Base-by-base conservation (phyloP, 1,140 invertebrate genomes). In the Drosophila navojoa region DNA sequence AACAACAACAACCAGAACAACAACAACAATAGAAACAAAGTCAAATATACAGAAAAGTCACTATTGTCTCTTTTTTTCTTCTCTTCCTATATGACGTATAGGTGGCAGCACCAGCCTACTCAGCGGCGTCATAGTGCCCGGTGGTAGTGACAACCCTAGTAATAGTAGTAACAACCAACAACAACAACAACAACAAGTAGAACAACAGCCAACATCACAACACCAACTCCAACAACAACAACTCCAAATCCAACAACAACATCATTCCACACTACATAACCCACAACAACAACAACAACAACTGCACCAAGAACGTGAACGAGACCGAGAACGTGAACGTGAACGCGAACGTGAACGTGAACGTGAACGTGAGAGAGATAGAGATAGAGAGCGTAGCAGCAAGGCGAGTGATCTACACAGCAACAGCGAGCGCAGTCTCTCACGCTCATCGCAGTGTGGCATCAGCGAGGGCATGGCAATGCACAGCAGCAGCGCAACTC, bases 21-120 rank as follows among this genome's bases (percentile, higher is more conserved):
- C 45, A 63, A 66, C 35, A 77, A 74, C 55, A 47, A 71, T 38
- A 58, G 77, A 55, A 85, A 71, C 70, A 79, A 86, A 86, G 69
- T 76, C 76, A 91, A 90, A 90, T 90, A 91, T 81, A 91, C 90
- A 81, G 86, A 91, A 89, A 92, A 92, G 91, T 92, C 91, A 92
- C 91, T 92, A 91, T 92, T 92, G 91, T 92, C 91, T 92, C 91
- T 92, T 92, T 92, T 90, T 92, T 91, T 91, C 87, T 91, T 91
- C 87, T 91, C 87, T 92, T 91, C 91, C 91, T 82, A 89, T 91
- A 92, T 91, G 72, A 81, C 74, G 76, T 89, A 79, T 92, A 92
- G 91, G 91, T 92, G 90, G 90, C 89, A 91, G 90, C 84, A 91
- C 90, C 86, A 91, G 81, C 89, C 86, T 92, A 80, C 79, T 92